Base-by-base conservation (phyloP, 2,797 vertebrate genomes). In the Okamejei kenojei region DNA sequence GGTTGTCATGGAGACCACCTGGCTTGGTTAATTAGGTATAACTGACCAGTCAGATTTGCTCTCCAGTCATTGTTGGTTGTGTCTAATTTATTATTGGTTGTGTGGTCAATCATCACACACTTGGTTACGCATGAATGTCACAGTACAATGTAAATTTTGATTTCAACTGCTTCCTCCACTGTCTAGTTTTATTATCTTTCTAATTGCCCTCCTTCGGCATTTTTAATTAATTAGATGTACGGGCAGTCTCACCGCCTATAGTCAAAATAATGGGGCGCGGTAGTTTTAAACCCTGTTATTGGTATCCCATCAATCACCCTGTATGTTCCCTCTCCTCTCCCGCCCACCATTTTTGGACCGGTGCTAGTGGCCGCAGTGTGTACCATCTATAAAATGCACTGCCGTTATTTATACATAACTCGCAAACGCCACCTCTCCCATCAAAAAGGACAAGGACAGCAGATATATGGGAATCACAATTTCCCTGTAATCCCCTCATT, bases 181-280 rank as follows among this genome's bases (percentile, higher is more conserved):
- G 84, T 29, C 82, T 65, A 32, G 61, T 88, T 88, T n/a, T n/a
- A n/a, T n/a, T 65, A 32, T 61, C n/a, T 32, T 88, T n/a, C 84
- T 65, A 65, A 88, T 88, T 65, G 61, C 19, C 61, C 32, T 6
- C n/a, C n/a, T 61, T 88, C 65, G 9, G 13, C 61, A n/a, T 88
- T 88, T 32, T 65, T 65, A 88, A 65, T 88, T 65, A 88, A 88
- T 88, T 65, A 88, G 65, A 21, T 88, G 13, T 65, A 63, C 1
- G 61, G 32, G 17, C 7, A 32, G 29, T 86, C 58, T 17, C 26
- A 63, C 58, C 1, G 17, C 65, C 65, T 32, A 63, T n/a, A 17
- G 82, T 63, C 82, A 86, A 63, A 15, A 63, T 32, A 11, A 32
- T 17, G 82, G 82, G 45, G 29, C 17, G 29, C 17, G 58, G 11